Conservation (phyloP, 2,797 vertebrate species). For the Benthosema pterotum region DNA sequence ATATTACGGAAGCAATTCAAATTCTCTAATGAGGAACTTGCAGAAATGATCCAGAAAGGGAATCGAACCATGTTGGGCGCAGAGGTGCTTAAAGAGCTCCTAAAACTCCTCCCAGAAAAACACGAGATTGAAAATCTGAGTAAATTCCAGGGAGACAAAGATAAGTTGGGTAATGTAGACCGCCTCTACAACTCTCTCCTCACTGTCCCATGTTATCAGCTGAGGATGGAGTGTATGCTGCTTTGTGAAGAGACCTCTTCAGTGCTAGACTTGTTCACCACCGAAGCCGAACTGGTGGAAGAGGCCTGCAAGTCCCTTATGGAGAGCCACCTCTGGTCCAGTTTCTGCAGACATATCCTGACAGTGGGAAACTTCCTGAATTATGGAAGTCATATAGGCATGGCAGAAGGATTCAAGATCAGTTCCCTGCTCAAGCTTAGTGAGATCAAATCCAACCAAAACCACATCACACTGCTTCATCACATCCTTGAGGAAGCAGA, state of each 20-base stretch:
- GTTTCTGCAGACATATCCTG: conserved; percentile 94
- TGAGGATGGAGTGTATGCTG: conserved; percentile 94
- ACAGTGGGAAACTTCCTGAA: conserved; percentile 98
- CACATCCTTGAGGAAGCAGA: conserved; percentile 97
- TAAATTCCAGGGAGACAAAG: conserved; percentile 86
- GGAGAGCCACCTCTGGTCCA: conserved; percentile 83
- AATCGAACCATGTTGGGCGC: conserved; percentile 91
- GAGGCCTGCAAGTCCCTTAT: conserved; percentile 87
- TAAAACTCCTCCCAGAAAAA: conserved; percentile 95
- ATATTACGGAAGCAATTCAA: conserved; percentile 99
- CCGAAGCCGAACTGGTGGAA: conserved; percentile 86
- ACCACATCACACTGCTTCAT: conserved; percentile 92
- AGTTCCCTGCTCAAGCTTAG: conserved; percentile 94
- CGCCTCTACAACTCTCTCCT: conserved; percentile 90
- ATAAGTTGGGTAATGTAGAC: conserved; percentile 90
- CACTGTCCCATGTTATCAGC: conserved; percentile 87
- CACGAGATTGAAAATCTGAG: conserved; percentile 96
- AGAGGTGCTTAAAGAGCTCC: conserved; percentile 92
- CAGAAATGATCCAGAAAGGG: conserved; percentile 86
- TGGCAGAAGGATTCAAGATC: conserved; percentile 96
- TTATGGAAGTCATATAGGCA: conserved; percentile 96
- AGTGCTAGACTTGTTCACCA: conserved; percentile 88
- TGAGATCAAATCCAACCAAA: conserved; percentile 96
- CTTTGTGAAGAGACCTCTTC: conserved; percentile 87
- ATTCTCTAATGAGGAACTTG: conserved; percentile 90